phyloP scores from a whole-genome alignment of 2,797 vertebrate species.

The Dendrocincla fuliginosa region DNA sequence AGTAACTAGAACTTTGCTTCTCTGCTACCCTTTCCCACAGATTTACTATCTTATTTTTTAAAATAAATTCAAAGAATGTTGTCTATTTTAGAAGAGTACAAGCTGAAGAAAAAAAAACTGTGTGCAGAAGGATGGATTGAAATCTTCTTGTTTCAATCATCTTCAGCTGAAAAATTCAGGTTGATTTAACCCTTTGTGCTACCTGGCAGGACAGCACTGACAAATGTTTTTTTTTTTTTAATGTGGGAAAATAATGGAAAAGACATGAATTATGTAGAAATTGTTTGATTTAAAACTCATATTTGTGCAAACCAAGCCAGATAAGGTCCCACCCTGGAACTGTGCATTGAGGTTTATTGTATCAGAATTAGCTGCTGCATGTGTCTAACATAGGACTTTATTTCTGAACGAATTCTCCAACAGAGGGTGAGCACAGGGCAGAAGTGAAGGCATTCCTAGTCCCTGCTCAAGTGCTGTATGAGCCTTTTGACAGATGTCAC shows the following conservation, averaged over 20 bases:
- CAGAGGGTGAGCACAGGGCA: background rate
- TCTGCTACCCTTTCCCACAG: slow-evolving; percentile 54
- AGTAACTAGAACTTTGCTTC: slow-evolving; percentile 10
- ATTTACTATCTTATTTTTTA: background rate
- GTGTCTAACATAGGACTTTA: background rate
- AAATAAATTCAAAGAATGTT: slow-evolving; percentile 32
- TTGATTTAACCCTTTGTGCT: background rate
- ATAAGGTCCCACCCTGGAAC: accelerated
- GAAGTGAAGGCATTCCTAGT: background rate
- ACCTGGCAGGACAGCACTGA: background rate
- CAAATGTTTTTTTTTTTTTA: background rate
- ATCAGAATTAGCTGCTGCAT: background rate
- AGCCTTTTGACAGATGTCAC: background rate
- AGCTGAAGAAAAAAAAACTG: background rate
- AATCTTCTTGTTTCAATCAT: background rate
- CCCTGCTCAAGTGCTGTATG: background rate
- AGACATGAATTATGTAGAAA: accelerated
- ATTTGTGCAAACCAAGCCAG: background rate
- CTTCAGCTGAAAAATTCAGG: background rate
- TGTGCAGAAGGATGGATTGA: background rate
- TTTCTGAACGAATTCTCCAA: background rate
- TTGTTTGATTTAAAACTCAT: background rate
- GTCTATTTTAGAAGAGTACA: slow-evolving; percentile 34
- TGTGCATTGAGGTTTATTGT: background rate
- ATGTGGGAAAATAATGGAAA: background rate